A percentile compares a stretch with the other conserved stretches of the same genome.
Evolutionary conservation across 1,140 invertebrate genomes (phyloP).

Genomic region (Caenorhabditis remanei): DNA sequence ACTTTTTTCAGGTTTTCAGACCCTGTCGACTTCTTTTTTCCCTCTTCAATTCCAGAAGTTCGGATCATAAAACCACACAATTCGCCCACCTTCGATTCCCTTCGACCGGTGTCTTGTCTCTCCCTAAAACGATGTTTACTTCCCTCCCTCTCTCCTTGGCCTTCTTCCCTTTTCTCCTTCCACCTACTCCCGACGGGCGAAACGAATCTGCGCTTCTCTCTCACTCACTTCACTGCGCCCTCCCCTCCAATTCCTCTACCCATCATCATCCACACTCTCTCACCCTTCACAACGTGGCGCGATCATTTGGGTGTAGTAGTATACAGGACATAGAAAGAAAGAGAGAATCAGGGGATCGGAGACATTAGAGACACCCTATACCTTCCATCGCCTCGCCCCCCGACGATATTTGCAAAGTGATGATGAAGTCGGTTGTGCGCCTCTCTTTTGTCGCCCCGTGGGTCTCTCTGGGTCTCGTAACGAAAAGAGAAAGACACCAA

Average conservation of each 20-base stretch:
- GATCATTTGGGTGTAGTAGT: conserved; percentile 33
- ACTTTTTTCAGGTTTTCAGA: no score
- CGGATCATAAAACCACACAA: conserved; percentile 6
- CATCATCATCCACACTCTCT: neutral
- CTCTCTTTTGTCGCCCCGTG: neutral
- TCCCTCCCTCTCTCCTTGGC: neutral
- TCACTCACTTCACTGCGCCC: neutral
- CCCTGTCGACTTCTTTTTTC: neutral
- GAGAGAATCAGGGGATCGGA: neutral
- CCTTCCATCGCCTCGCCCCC: neutral
- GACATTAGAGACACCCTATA: conserved; percentile 32
- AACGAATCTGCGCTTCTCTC: conserved; percentile 6
- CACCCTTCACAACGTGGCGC: conserved; percentile 44
- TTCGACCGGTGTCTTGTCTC: conserved; percentile 5
- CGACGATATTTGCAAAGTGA: conserved; percentile 53
- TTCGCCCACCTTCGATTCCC: neutral
- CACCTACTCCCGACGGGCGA: conserved; percentile 29
- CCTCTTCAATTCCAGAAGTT: neutral
- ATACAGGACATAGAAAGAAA: neutral
- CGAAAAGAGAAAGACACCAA: conserved; percentile 9
- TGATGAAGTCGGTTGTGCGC: neutral
- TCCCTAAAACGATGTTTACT: conserved; percentile 53
- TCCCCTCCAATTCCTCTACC: neutral
- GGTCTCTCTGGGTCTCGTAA: neutral
- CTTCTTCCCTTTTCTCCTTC: conserved; percentile 12